Percentiles rank a stretch among this genome's conserved stretches.
Conservation (phyloP, 2,113 vertebrate species). For the Burhinus oedicnemus region DNA sequence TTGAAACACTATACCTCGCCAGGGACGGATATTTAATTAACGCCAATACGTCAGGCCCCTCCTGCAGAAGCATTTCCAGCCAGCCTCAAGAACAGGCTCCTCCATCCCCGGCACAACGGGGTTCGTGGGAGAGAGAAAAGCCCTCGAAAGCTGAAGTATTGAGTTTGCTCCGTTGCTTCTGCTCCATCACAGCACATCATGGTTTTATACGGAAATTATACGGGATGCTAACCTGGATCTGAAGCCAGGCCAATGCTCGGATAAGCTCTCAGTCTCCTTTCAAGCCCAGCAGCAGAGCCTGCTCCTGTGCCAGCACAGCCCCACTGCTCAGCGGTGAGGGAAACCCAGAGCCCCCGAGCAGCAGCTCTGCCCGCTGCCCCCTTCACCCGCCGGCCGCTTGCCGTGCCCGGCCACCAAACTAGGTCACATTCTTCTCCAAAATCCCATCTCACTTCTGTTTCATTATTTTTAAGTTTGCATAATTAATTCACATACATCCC, state of each 20-base stretch:
- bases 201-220: slow-evolving; percentile 19
- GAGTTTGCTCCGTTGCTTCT: background rate
- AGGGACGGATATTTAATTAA: background rate
- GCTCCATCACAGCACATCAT: background rate
- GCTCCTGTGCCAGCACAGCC: background rate
- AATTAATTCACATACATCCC: background rate
- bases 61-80: background rate
- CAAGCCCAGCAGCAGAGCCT: slow-evolving; percentile 16
- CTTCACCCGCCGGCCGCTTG: fast-evolving
- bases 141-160: background rate
- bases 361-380: background rate
- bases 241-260: slow-evolving; percentile 1
- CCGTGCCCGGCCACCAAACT: background rate
- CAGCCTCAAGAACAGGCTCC: background rate
- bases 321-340: fast-evolving
- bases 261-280: slow-evolving; percentile 15
- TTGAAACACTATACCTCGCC: background rate
- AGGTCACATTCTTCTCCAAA: background rate
- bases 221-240: slow-evolving; percentile 2
- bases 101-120: background rate
- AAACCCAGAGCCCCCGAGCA: background rate
- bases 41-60: background rate
- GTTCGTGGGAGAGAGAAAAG: background rate
- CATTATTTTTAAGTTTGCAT: background rate
- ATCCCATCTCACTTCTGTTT: background rate